Evolutionary conservation across 2,797 vertebrate genomes (phyloP).

Genomic region (Pseudochirops cupreus): DNA sequence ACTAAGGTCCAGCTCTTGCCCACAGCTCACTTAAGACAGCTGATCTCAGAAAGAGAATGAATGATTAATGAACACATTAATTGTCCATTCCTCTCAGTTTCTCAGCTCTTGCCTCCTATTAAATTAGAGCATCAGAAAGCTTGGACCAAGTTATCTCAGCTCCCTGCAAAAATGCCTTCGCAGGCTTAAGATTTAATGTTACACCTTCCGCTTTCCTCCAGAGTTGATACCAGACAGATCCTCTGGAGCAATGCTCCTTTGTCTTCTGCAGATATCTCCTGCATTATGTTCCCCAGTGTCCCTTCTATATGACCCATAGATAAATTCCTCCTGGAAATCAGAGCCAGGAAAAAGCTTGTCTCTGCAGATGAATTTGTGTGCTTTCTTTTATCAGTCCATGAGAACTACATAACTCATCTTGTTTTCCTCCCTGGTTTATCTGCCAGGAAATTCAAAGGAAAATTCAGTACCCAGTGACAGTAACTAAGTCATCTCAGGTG

Average conservation of each 20-base stretch:
- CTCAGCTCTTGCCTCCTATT: constrained; percentile 56
- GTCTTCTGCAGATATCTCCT: constrained; percentile 41
- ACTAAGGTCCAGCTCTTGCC: neutral
- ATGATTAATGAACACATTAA: constrained; percentile 57
- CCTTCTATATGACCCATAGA: constrained; percentile 12
- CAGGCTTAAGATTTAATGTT: constrained; percentile 65
- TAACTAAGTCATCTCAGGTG: neutral
- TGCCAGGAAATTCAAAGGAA: neutral
- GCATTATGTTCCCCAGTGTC: constrained; percentile 20
- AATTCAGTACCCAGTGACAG: neutral
- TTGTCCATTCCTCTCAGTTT: constrained; percentile 6
- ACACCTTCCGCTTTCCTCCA: constrained; percentile 54
- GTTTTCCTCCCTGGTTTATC: neutral
- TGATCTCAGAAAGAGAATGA: neutral
- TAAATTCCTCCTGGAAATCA: constrained; percentile 42
- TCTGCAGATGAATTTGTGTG: constrained; percentile 12
- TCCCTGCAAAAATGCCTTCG: constrained; percentile 54
- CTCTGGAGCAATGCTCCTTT: constrained; percentile 4
- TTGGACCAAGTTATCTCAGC: constrained; percentile 53
- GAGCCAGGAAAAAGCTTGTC: neutral
- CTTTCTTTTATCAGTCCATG: neutral
- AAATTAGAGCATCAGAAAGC: constrained; percentile 12
- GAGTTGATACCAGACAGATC: constrained; percentile 49
- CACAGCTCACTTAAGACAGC: constrained; percentile 4
- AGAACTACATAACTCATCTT: neutral